Evolutionary conservation across 2,888 invertebrate species (phyloP).

Genomic region (Galerucella calmariensis): DNA sequence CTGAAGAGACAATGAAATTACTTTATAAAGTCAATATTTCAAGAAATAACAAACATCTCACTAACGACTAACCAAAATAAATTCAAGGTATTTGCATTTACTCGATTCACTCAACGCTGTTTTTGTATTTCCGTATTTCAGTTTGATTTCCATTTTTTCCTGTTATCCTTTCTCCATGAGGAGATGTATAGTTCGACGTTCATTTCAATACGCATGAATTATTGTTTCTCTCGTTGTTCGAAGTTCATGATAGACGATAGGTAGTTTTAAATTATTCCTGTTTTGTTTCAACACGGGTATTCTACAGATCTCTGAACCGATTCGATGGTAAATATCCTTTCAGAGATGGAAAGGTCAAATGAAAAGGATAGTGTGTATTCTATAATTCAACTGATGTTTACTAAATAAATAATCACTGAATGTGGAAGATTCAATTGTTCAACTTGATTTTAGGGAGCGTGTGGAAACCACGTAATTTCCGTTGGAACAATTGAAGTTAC

Average conservation of each 20-base stretch:
- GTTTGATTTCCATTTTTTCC: conserved; percentile 1
- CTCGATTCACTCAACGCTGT: conserved; percentile 1
- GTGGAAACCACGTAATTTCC: too few species aligned
- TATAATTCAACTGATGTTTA: neutral
- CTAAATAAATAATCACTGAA: too few species aligned
- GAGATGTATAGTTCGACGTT: neutral
- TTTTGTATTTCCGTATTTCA: neutral
- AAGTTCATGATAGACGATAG: neutral
- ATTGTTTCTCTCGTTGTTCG: neutral
- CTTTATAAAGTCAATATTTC: neutral
- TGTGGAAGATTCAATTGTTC: too few species aligned
- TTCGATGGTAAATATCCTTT: neutral
- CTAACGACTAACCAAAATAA: neutral
- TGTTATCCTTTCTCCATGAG: neutral
- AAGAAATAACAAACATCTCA: neutral
- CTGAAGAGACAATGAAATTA: neutral
- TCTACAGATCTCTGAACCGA: neutral
- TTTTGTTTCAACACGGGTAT: neutral
- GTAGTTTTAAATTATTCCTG: neutral
- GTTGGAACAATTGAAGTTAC: too few species aligned
- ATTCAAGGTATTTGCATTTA: neutral
- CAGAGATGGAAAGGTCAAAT: neutral
- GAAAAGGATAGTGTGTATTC: neutral
- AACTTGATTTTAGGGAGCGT: too few species aligned
- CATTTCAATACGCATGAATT: conserved; percentile 3